Base-by-base conservation (phyloP, 1,140 invertebrate species). In the Pseudomyrmex dendroicus region DNA sequence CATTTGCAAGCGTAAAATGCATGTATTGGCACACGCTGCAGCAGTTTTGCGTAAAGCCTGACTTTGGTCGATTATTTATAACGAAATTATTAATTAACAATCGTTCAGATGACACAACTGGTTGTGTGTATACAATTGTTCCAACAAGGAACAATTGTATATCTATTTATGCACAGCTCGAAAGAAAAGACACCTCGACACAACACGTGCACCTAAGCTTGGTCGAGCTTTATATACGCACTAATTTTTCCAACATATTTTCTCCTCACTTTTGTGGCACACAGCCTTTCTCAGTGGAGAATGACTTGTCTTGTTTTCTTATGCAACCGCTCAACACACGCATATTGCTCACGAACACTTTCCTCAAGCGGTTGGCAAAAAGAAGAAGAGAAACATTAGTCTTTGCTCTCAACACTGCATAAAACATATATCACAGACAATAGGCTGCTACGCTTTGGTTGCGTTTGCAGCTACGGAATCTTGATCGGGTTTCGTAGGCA, bases 401-500 rank as follows among this genome's bases (percentile, higher is more conserved):
- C 52, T 73, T 77, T 20, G 17, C 46, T 73, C 67, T 83, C 84
- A 76, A 72, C 67, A 56, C 17, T 35, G 46, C 73, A 17, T 63
- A 68, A 82, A 25, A 84, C 80, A 83, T 86, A 84, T 91, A 91
- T 91, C 90, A 91, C 91, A 92, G 89, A 91, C 84, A 91, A 87
- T 82, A 85, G 35, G n/a, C 1, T 62, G 56, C 91, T 91, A 94
- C 86, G 89, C 85, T 61, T 89, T 90, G 70, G 91, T 84, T 87
- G 87, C 9, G 50, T 22, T 57, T 2, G 54, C 63, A 54, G 59
- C 82, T 83, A 83, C 94, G 54, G 68, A 84, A 64, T 93, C 91
- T 76, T 92, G 92, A 84, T 93, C 91, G 7, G 96, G 96, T 92
- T 96, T 96, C 48, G 95, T 95, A 0, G 96, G 96, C 46, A 97